Percentiles rank a stretch among this genome's conserved stretches.
Evolutionary conservation across 2,888 invertebrate genomes (phyloP).

Genomic region (Ypsolopha scabrella): DNA sequence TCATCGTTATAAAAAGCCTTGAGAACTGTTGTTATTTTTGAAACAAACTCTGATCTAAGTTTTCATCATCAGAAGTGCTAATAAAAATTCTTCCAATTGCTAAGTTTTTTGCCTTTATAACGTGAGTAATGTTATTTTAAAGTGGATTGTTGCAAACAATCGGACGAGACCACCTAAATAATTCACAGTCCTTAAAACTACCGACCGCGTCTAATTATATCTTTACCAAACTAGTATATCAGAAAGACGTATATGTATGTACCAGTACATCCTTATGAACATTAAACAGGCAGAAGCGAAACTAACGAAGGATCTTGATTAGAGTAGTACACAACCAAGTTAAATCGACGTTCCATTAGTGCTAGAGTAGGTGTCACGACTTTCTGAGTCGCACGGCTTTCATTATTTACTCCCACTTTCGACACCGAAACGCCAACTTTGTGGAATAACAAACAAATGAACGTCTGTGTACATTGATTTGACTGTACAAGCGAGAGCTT

Average conservation of each 20-base stretch:
- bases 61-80: too few relatives aligned
- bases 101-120: neutral
- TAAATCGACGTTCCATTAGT: slow-evolving; percentile 56
- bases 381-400: slow-evolving; percentile 40
- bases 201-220: too few relatives aligned
- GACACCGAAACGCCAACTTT: slow-evolving; percentile 33
- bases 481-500: slow-evolving; percentile 23
- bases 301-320: slow-evolving; percentile 61
- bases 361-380: slow-evolving; percentile 64
- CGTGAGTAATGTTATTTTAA: neutral
- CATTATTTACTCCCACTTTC: slow-evolving; percentile 60
- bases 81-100: neutral
- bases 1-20: too few relatives aligned
- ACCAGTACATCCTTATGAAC: slow-evolving; percentile 23
- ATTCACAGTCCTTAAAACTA: too few relatives aligned
- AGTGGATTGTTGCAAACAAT: neutral
- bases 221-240: too few relatives aligned
- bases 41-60: too few relatives aligned
- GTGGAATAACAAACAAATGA: slow-evolving; percentile 44
- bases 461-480: slow-evolving; percentile 38
- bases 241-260: neutral
- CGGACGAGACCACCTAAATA: neutral
- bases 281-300: slow-evolving; percentile 40
- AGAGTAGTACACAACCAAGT: slow-evolving; percentile 39
- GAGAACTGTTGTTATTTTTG: too few relatives aligned